phyloP scores from a whole-genome alignment of 2,113 vertebrate species.

The Atrichornis clamosus region DNA sequence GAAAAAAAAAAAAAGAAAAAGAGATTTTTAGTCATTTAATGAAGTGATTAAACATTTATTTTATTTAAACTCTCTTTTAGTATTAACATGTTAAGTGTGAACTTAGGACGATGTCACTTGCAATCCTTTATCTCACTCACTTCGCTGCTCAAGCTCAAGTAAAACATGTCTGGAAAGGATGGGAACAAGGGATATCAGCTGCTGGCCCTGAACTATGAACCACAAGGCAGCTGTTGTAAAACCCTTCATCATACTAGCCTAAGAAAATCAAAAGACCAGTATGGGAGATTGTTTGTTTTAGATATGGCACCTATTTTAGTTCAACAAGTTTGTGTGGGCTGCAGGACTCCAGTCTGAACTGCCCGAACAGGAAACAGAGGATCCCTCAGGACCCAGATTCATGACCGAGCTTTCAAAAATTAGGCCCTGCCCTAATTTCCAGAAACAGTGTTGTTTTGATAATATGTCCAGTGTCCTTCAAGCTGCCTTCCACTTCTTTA shows the following conservation, averaged over 20 bases:
- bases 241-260: not conserved
- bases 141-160: not conserved
- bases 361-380: not conserved
- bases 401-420: not conserved
- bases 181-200: not conserved
- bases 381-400: not conserved
- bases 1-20: not conserved
- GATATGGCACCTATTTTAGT: not conserved
- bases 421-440: not conserved
- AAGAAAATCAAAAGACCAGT: not conserved
- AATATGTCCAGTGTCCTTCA: not conserved
- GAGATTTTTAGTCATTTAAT: not conserved
- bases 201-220: not conserved
- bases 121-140: not conserved
- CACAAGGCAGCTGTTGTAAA: not conserved
- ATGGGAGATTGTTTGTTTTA: not conserved
- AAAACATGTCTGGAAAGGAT: not conserved
- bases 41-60: not conserved
- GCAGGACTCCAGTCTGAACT: not conserved
- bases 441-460: conserved; percentile 10
- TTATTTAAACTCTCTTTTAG: not conserved
- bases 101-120: not conserved
- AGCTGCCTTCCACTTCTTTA: not conserved
- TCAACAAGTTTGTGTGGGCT: not conserved
- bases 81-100: not conserved